These are phyloP conservation scores for Macrotus californicus DNA, from an alignment of 2,113 vertebrate species.

Conservation along the genomic window DNA sequence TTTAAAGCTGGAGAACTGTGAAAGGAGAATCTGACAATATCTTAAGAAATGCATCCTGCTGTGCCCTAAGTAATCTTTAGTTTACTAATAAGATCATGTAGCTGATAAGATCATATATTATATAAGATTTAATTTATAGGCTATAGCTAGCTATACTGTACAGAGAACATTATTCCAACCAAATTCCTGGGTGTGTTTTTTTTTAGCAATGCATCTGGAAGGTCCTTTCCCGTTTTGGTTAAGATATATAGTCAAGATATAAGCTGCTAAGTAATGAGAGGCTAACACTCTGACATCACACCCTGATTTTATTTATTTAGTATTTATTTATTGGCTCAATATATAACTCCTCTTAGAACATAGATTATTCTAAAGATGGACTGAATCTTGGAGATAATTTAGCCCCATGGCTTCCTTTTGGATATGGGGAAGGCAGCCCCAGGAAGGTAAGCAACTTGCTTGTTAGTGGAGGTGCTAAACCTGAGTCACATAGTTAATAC, in stretches of 20 bases:
- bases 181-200: not conserved
- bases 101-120: not conserved
- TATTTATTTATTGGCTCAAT: not conserved
- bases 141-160: not conserved
- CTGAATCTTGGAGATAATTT: not conserved
- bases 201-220: not conserved
- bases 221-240: not conserved
- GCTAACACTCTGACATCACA: not conserved
- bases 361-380: not conserved
- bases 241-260: not conserved
- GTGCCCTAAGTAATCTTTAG: not conserved
- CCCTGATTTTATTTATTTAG: slow-evolving; percentile 22
- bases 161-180: not conserved
- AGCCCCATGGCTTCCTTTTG: not conserved
- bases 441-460: not conserved
- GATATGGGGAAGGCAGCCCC: not conserved
- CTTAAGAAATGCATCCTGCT: not conserved
- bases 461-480: not conserved
- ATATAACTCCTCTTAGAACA: not conserved
- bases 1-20: not conserved
- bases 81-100: not conserved
- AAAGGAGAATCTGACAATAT: not conserved
- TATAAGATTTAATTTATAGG: not conserved
- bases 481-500: not conserved
- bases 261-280: not conserved